phyloP scores from a whole-genome alignment of 2,888 invertebrate genomes.

The Gandaritis pyraliata region DNA sequence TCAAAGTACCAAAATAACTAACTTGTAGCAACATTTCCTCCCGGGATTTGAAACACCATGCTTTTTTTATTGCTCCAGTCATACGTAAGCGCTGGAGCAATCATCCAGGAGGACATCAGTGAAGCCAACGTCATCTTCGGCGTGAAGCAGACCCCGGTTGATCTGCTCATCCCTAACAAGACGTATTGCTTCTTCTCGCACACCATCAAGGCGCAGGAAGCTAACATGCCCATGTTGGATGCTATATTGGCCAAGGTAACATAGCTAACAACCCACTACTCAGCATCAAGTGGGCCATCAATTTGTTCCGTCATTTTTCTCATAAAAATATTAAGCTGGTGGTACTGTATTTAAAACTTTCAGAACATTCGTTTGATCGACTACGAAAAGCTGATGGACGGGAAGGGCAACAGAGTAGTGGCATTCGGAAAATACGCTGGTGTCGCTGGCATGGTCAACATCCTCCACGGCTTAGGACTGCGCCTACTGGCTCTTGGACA shows the following conservation, averaged over 20 bases:
- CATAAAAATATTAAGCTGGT: too few relatives aligned
- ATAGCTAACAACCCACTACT: too few relatives aligned
- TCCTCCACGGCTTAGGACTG: constrained; percentile 97
- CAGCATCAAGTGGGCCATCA: too few relatives aligned
- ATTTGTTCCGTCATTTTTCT: too few relatives aligned
- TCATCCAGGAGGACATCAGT: constrained; percentile 97
- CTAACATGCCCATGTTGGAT: constrained; percentile 98
- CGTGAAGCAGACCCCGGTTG: constrained; percentile 97
- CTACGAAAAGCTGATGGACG: constrained; percentile 98
- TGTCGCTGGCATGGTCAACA: constrained; percentile 99
- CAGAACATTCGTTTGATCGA: constrained; percentile 97
- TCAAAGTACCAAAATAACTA: too few relatives aligned
- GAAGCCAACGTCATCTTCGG: constrained; percentile 98
- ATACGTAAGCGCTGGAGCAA: constrained; percentile 96
- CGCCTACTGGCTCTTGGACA: constrained; percentile 97
- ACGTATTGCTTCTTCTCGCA: constrained; percentile 99
- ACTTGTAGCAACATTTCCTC: too few relatives aligned
- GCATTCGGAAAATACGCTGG: constrained; percentile 99
- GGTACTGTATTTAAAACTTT: too few relatives aligned
- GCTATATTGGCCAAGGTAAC: constrained; percentile 94
- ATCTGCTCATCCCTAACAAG: constrained; percentile 96
- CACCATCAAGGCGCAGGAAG: constrained; percentile 99
- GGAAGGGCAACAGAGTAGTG: constrained; percentile 94
- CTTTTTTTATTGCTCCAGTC: constrained; percentile 80
- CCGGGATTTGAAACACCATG: too few relatives aligned